phyloP scores from a whole-genome alignment of 2,797 vertebrate genomes.

The Myotis planiceps region DNA sequence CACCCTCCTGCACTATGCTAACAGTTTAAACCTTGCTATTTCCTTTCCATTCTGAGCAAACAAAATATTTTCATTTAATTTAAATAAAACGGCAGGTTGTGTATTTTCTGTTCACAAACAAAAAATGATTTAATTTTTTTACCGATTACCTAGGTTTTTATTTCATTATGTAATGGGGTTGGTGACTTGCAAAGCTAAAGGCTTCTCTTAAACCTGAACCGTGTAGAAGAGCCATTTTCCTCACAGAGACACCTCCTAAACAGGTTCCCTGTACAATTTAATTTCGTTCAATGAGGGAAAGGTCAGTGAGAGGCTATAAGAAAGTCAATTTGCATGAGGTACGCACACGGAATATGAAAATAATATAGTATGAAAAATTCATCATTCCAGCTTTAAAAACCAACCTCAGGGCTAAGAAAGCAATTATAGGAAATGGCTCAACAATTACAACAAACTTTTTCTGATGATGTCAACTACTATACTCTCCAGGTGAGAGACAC shows the following conservation, averaged over 20 bases:
- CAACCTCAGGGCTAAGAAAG: slow-evolving; percentile 31
- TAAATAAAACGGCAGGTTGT: too few species aligned
- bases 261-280: slow-evolving; percentile 53
- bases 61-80: not conserved
- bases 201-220: not conserved
- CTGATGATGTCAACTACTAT: not conserved
- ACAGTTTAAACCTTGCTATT: not conserved
- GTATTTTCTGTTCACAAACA: too few species aligned
- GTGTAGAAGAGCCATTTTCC: not conserved
- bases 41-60: slow-evolving; percentile 20
- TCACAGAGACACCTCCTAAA: slow-evolving; percentile 32
- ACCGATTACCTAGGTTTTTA: not conserved
- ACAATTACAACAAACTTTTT: slow-evolving; percentile 54
- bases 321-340: slow-evolving; percentile 68
- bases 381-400: slow-evolving; percentile 68
- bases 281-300: slow-evolving; percentile 69
- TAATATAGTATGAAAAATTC: slow-evolving; percentile 64
- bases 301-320: slow-evolving; percentile 47
- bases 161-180: not conserved
- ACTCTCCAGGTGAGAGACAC: not conserved
- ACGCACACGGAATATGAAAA: slow-evolving; percentile 64
- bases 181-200: not conserved
- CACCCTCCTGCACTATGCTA: not conserved
- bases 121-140: not conserved
- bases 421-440: slow-evolving; percentile 63